Conservation (phyloP, 2,888 invertebrate genomes). For the Drosophila austrosaltans region DNA sequence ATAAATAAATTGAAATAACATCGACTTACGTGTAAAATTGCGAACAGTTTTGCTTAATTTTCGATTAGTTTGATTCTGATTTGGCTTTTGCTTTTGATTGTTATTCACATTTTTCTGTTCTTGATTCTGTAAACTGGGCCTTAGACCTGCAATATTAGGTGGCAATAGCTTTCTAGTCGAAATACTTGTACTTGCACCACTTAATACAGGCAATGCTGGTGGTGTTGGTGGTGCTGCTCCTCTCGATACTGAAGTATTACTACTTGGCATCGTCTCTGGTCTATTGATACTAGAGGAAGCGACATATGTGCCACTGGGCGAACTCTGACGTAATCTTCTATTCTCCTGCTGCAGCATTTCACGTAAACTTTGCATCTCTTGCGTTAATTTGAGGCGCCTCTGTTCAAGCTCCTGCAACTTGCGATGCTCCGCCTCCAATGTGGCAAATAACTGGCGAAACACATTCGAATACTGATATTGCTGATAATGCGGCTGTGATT, state of each 20-base stretch:
- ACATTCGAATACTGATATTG: slow-evolving; percentile 25
- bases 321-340: slow-evolving; percentile 10
- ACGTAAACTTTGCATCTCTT: slow-evolving; percentile 44
- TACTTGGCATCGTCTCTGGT: not conserved
- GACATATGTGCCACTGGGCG: not conserved
- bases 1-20: not conserved
- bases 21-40: slow-evolving; percentile 1
- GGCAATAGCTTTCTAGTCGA: not conserved
- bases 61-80: no score
- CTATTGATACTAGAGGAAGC: not conserved
- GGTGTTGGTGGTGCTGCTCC: not conserved
- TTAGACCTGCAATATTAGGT: not conserved
- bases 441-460: slow-evolving; percentile 40
- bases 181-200: not conserved
- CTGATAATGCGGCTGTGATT: not conserved
- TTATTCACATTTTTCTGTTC: not conserved
- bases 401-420: slow-evolving; percentile 47
- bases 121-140: not conserved
- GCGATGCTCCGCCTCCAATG: slow-evolving; percentile 47
- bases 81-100: not conserved
- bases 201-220: no score
- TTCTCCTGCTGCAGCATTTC: slow-evolving; percentile 39
- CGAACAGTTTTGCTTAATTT: no score
- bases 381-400: slow-evolving; percentile 39
- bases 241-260: no score